Evolutionary conservation across 2,797 vertebrate species (phyloP).

Genomic region (Protonibea diacanthus): DNA sequence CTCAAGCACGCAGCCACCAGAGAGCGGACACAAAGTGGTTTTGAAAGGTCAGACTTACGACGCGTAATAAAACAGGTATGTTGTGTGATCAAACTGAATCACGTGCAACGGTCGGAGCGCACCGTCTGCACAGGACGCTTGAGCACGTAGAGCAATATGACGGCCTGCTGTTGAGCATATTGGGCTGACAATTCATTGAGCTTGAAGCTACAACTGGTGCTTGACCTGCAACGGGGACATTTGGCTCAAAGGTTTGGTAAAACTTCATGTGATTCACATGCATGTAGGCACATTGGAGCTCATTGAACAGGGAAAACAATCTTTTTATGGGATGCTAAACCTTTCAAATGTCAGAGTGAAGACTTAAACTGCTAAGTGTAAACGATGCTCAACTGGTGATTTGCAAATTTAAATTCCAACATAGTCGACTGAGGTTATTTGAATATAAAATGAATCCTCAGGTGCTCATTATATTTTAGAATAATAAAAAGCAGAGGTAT

Average conservation of each 20-base stretch:
- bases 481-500: not conserved
- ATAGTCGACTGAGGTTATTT: not conserved
- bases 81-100: constrained; percentile 11
- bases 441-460: not conserved
- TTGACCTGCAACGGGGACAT: not conserved
- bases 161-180: not conserved
- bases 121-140: not conserved
- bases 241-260: too few species aligned
- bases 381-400: not conserved
- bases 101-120: not conserved
- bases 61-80: constrained; percentile 8
- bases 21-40: constrained; percentile 28
- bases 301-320: too few species aligned
- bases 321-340: too few species aligned
- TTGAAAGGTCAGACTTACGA: constrained; percentile 21
- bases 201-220: too few species aligned
- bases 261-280: too few species aligned
- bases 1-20: not conserved
- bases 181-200: not conserved
- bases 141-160: not conserved
- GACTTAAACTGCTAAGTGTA: not conserved
- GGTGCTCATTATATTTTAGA: not conserved
- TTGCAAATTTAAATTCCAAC: not conserved
- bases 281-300: too few species aligned
- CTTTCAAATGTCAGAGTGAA: too few species aligned